phyloP scores from a whole-genome alignment of 2,797 vertebrate species.

The Pangasius djambal region DNA sequence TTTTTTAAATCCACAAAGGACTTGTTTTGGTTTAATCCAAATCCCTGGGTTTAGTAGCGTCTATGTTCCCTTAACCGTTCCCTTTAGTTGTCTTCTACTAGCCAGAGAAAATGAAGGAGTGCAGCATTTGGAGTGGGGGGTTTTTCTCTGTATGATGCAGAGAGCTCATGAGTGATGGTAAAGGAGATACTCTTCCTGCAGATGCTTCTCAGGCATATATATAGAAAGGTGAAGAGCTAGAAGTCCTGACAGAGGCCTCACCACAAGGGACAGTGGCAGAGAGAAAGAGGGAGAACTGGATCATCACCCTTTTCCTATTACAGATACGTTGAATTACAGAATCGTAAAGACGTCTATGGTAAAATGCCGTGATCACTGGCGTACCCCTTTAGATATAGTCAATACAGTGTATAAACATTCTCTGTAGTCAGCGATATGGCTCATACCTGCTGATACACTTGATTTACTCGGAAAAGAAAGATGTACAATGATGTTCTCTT shows the following conservation, averaged over 20 bases:
- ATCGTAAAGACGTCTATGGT: not conserved
- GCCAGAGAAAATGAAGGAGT: constrained; percentile 72
- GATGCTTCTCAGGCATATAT: constrained; percentile 78
- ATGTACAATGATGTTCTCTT: constrained; percentile 10
- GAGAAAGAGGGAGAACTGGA: constrained; percentile 5
- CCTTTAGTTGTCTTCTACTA: constrained; percentile 62
- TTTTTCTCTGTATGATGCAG: constrained; percentile 67
- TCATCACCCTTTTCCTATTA: not conserved
- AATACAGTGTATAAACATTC: constrained; percentile 3
- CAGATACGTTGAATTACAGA: not conserved
- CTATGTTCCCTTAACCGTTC: constrained; percentile 31
- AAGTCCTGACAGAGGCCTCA: constrained; percentile 51
- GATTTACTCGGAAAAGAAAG: constrained; percentile 9
- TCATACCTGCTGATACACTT: not conserved
- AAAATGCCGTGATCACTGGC: not conserved
- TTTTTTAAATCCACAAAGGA: constrained; percentile 28
- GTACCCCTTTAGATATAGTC: not conserved
- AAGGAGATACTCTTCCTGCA: constrained; percentile 65
- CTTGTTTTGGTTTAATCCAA: constrained; percentile 48
- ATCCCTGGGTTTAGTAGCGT: constrained; percentile 29
- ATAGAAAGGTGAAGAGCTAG: constrained; percentile 70
- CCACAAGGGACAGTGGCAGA: not conserved
- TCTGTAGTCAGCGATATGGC: constrained; percentile 28
- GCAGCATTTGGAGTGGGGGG: constrained; percentile 62
- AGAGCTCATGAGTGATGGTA: constrained; percentile 73